Evolutionary conservation across 2,797 vertebrate species (phyloP).

Genomic region (Anisognathus igniventris): DNA sequence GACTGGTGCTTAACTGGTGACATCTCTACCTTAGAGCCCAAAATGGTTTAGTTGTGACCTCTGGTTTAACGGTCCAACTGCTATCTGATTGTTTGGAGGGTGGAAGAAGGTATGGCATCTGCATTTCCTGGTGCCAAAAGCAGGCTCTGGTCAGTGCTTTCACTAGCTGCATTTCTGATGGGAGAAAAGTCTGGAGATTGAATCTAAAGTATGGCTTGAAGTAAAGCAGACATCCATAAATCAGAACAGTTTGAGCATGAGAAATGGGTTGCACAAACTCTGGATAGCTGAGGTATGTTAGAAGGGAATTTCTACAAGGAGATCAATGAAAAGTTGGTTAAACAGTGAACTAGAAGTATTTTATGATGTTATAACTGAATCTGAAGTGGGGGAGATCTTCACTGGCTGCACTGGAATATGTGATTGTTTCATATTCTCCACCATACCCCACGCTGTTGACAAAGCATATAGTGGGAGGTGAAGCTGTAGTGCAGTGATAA

Average conservation of each 20-base stretch:
- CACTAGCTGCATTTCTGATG: neutral
- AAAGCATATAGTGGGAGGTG: neutral
- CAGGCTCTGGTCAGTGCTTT: neutral
- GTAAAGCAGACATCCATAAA: neutral
- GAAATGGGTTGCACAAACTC: neutral
- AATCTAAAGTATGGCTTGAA: neutral
- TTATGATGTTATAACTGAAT: neutral
- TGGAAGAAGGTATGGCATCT: neutral
- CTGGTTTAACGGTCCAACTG: neutral
- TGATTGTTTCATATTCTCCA: neutral
- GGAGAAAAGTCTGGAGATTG: neutral
- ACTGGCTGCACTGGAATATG: neutral
- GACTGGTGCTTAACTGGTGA: neutral
- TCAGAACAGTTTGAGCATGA: neutral
- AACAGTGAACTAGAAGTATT: neutral
- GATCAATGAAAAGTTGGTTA: neutral
- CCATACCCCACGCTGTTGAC: neutral
- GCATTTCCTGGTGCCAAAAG: neutral
- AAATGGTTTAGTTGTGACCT: neutral
- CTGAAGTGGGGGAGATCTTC: neutral
- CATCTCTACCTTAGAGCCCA: neutral
- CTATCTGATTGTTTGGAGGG: neutral
- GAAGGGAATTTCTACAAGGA: neutral
- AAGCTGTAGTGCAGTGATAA: neutral
- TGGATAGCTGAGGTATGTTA: neutral